Conservation (phyloP, 2,797 vertebrate genomes). For the Ataeniobius toweri region DNA sequence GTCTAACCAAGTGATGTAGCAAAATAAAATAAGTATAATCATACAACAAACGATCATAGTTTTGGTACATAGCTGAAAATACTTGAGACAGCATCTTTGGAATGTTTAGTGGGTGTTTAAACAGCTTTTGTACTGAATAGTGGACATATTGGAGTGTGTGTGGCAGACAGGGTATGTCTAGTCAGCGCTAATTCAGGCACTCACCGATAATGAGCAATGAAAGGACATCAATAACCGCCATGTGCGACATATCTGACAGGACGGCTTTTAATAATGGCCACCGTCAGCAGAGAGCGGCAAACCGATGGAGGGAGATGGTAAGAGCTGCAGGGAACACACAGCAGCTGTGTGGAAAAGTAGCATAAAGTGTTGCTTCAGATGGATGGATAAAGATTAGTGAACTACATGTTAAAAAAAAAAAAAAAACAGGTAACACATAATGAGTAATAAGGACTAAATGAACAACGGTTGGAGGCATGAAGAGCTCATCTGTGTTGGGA, state of each 20-base stretch:
- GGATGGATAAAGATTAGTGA: constrained; percentile 23
- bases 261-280: constrained; percentile 72
- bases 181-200: constrained; percentile 74
- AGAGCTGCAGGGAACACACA: constrained; percentile 5
- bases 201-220: constrained; percentile 76
- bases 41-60: neutral
- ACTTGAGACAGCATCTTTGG: neutral
- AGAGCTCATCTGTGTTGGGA: constrained; percentile 11
- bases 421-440: constrained; percentile 17
- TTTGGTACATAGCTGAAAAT: neutral
- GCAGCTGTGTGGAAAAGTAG: constrained; percentile 1
- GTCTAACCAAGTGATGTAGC: constrained; percentile 1
- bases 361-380: constrained; percentile 11
- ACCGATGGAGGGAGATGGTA: constrained; percentile 7
- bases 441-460: constrained; percentile 15
- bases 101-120: constrained; percentile 10
- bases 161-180: constrained; percentile 49
- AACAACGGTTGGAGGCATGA: constrained; percentile 18
- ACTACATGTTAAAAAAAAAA: neutral
- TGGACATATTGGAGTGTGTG: constrained; percentile 13
- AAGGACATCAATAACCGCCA: constrained; percentile 73
- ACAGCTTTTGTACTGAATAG: constrained; percentile 8
- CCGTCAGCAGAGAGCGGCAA: constrained; percentile 61
- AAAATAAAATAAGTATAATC: neutral
- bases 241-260: constrained; percentile 60